Evolutionary conservation across 2,113 vertebrate species (phyloP).

Genomic region (Perca flavescens): DNA sequence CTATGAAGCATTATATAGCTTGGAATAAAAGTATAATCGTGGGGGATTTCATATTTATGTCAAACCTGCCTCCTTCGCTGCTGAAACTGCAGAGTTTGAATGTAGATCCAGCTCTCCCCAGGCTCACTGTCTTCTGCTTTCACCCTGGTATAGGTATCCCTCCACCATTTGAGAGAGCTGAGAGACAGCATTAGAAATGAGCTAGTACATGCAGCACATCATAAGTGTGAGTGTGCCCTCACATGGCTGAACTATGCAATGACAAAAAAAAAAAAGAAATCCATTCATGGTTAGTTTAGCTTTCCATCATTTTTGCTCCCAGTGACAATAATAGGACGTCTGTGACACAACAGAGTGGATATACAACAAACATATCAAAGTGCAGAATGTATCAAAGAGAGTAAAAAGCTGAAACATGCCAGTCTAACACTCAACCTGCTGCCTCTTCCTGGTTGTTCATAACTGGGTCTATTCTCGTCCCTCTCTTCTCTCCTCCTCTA

Average conservation of each 20-base stretch:
- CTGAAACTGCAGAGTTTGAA: constrained; percentile 33
- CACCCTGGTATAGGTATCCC: constrained; percentile 36
- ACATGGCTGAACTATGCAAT: constrained; percentile 67
- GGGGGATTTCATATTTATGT: constrained; percentile 15
- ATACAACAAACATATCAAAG: constrained; percentile 56
- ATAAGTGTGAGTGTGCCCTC: constrained; percentile 73
- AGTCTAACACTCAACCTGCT: constrained; percentile 55
- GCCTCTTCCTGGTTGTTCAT: constrained; percentile 47
- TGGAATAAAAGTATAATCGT: constrained; percentile 8
- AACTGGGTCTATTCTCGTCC: constrained; percentile 52
- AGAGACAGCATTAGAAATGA: constrained; percentile 33
- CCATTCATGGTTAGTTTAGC: constrained; percentile 45
- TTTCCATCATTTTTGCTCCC: constrained; percentile 48
- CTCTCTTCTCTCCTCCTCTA: constrained; percentile 52
- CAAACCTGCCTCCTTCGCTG: neutral
- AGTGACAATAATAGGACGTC: constrained; percentile 27
- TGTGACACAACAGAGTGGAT: constrained; percentile 47
- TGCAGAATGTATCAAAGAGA: constrained; percentile 34
- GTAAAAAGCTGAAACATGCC: constrained; percentile 52
- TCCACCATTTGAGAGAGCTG: constrained; percentile 69
- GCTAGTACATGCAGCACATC: constrained; percentile 25
- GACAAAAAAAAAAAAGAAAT: constrained; percentile 29
- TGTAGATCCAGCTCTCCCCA: constrained; percentile 36
- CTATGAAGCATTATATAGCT: neutral
- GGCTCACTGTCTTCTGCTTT: constrained; percentile 37